Conservation (phyloP, 2,888 invertebrate genomes). For the Latrodectus elegans region DNA sequence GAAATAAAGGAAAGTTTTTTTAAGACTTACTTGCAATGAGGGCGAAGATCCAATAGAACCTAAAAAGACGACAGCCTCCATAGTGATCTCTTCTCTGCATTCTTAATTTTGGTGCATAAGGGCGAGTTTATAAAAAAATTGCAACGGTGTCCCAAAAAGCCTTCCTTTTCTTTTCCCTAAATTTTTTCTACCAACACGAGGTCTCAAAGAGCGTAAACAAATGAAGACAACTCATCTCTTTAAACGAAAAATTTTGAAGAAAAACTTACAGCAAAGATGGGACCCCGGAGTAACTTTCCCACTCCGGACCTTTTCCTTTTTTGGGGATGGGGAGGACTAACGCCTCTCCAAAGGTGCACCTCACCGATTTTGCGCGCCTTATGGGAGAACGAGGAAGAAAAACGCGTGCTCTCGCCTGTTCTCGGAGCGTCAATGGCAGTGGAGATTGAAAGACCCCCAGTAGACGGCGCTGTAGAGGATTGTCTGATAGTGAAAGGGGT, state of each 20-base stretch:
- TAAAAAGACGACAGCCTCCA: constrained; percentile 44
- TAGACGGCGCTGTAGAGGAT: constrained; percentile 51
- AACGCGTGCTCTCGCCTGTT: constrained; percentile 41
- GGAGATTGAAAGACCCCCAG: constrained; percentile 11
- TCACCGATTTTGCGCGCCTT: background rate
- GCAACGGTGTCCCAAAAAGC: background rate
- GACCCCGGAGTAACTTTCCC: background rate
- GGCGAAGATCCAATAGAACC: constrained; percentile 60
- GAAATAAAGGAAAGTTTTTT: too few species aligned
- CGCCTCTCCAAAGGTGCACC: background rate
- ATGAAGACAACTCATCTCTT: constrained; percentile 23
- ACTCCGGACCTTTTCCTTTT: constrained; percentile 9
- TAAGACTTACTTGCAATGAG: constrained; percentile 57
- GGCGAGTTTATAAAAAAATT: background rate
- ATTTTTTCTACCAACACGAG: constrained; percentile 46
- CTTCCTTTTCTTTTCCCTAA: constrained; percentile 18
- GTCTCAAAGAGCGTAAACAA: constrained; percentile 39
- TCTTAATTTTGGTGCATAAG: constrained; percentile 40
- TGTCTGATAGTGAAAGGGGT: constrained; percentile 37
- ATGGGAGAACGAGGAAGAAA: constrained; percentile 5
- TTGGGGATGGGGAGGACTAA: background rate
- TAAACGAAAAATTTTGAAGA: background rate
- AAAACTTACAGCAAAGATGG: background rate
- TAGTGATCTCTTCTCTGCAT: constrained; percentile 42
- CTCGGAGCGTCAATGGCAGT: constrained; percentile 42